Base-by-base conservation (phyloP, 2,888 invertebrate species). In the Terebella lapidaria region DNA sequence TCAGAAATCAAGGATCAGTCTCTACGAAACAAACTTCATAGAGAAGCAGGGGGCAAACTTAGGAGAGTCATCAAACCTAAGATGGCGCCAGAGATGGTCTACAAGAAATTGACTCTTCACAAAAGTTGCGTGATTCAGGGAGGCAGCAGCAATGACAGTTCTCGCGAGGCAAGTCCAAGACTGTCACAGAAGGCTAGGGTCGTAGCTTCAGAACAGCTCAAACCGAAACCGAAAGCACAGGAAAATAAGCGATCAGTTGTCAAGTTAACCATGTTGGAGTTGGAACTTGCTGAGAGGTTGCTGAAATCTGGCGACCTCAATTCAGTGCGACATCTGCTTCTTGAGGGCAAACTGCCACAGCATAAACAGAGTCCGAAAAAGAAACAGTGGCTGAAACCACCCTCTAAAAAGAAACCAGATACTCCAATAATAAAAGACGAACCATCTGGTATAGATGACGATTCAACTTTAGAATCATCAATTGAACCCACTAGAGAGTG, bases 11-110 rank as follows among this genome's bases (percentile, higher is more conserved):
- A 59, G 28, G 54, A 59, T 28, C 24, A 47, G 2, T 56, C 55
- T 4, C 29, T 46, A 18, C 47, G 42, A 18, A 59, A 59, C 54
- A 62, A 54, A 20, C 58, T 64, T 15, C 66, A 66, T 54, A 59
- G 66, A 15, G 54, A 56, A 18, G 62, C 56, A 3, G 66, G 66
- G 18, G 66, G 66, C 5, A 63, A 63, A 29, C 42, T 66, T 27
- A 51, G 66, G 15, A 25, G 66, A 18, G 26, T 56, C 2, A 53
- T 64, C 26, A 66, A 66, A 54, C 64, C 62, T 0, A 54, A 54
- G 25, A 60, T 62, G 28, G 54, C 53, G 10, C 60, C 63, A 2
- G 60, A 59, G 35, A 63, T 66, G 63, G 58, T 66, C 5, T 62
- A 66, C 47, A 47, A 58, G 4, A 58, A 57, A 22, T 53, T 62